phyloP scores from a whole-genome alignment of 2,113 vertebrate species.

The Zapus hudsonius region DNA sequence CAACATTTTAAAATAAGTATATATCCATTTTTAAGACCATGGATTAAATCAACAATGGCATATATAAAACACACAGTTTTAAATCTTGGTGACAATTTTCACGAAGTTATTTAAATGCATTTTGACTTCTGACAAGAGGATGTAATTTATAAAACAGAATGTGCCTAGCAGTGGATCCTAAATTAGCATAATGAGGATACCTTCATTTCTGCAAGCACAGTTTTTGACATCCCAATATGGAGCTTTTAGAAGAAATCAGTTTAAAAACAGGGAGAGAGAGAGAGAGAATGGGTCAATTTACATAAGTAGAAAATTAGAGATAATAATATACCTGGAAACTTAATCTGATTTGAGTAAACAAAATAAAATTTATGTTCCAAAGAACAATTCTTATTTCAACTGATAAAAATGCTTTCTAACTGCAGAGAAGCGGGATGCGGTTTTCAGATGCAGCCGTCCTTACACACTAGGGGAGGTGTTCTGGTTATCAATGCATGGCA shows the following conservation, averaged over 20 bases:
- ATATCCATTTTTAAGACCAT: constrained; percentile 90
- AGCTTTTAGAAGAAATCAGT: constrained; percentile 83
- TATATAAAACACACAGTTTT: constrained; percentile 89
- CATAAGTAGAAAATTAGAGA: constrained; percentile 88
- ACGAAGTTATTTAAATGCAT: constrained; percentile 96
- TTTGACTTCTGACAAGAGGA: constrained; percentile 98
- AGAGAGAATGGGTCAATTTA: constrained; percentile 84
- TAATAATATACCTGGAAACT: constrained; percentile 87
- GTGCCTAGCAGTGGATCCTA: constrained; percentile 92
- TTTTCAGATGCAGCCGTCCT: constrained; percentile 84
- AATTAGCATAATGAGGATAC: constrained; percentile 97
- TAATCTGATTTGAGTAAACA: constrained; percentile 87
- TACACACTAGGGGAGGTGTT: constrained; percentile 80
- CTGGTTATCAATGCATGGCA: constrained; percentile 87
- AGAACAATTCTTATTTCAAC: constrained; percentile 79
- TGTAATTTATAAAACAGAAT: constrained; percentile 96
- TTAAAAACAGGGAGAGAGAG: no score
- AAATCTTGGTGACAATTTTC: constrained; percentile 96
- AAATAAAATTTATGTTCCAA: constrained; percentile 87
- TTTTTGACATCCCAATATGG: constrained; percentile 93
- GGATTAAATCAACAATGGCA: constrained; percentile 94
- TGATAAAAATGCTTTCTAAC: constrained; percentile 83
- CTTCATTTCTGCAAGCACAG: constrained; percentile 93
- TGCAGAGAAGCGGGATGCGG: constrained; percentile 63
- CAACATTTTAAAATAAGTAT: constrained; percentile 89